Conservation (phyloP, 2,797 vertebrate species). For the Rhadinocentrus ornatus region DNA sequence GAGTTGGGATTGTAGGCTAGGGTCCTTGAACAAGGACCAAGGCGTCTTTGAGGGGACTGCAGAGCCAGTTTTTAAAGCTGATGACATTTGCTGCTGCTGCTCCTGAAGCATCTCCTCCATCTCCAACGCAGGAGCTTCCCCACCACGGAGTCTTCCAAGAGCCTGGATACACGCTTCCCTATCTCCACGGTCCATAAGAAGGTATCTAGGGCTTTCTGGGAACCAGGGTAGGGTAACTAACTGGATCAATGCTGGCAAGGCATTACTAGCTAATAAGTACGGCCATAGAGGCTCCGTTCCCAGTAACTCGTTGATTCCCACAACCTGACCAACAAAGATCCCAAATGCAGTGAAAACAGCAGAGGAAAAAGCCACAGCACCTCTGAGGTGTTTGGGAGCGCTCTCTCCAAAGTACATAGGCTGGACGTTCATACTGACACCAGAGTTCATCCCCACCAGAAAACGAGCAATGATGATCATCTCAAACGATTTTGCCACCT, state of each 20-base stretch:
- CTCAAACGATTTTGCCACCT: conserved; percentile 84
- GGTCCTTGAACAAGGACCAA: conserved; percentile 82
- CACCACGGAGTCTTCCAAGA: conserved; percentile 82
- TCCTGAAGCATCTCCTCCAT: conserved; percentile 90
- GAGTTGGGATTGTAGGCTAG: conserved; percentile 80
- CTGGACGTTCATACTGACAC: conserved; percentile 92
- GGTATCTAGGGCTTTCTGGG: conserved; percentile 91
- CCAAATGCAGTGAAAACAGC: conserved; percentile 90
- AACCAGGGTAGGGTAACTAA: conserved; percentile 87
- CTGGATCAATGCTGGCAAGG: conserved; percentile 86
- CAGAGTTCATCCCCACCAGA: conserved; percentile 87
- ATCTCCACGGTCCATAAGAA: conserved; percentile 89
- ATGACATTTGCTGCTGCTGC: conserved; percentile 55
- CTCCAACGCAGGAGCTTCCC: conserved; percentile 75
- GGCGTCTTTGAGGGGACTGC: conserved; percentile 60
- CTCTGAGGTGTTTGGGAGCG: conserved; percentile 87
- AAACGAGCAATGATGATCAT: conserved; percentile 88
- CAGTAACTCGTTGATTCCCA: conserved; percentile 88
- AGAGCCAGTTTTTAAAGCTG: conserved; percentile 42
- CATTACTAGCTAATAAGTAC: conserved; percentile 88
- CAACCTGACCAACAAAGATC: conserved; percentile 88
- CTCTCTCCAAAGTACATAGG: conserved; percentile 94
- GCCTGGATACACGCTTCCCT: conserved; percentile 83
- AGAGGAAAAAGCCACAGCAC: conserved; percentile 87
- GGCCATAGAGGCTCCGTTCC: conserved; percentile 86